Percentiles rank a stretch among this genome's conserved stretches.
phyloP scores from a whole-genome alignment of 2,113 vertebrate genomes.

The Podarcis muralis region DNA sequence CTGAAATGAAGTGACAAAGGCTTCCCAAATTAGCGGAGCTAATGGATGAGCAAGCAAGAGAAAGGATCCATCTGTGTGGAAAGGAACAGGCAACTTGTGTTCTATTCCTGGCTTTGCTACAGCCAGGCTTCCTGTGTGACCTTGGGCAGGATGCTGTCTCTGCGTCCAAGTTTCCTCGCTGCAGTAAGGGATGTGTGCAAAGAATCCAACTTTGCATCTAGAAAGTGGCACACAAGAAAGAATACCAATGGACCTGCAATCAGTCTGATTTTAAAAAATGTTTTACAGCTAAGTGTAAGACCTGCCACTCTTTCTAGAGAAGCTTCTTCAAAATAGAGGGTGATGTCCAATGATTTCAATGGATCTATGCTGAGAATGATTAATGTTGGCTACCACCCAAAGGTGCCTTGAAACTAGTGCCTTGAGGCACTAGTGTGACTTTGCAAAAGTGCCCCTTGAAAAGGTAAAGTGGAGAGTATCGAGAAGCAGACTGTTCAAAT shows the following conservation, averaged over 20 bases:
- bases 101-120: constrained; percentile 54
- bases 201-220: not conserved
- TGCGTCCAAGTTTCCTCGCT: constrained; percentile 16
- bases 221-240: not conserved
- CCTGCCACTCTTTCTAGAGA: not conserved
- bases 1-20: constrained; percentile 61
- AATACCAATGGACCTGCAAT: not conserved
- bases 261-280: not conserved
- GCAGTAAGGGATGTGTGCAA: accelerated
- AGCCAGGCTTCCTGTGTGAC: constrained; percentile 36
- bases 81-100: constrained; percentile 31
- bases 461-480: not conserved
- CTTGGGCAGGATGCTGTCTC: constrained; percentile 35
- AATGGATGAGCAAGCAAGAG: constrained; percentile 9
- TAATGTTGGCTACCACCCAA: too few species aligned
- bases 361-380: too few species aligned
- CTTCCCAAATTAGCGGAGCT: constrained; percentile 64
- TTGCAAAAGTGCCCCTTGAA: not conserved
- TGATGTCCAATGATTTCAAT: not conserved
- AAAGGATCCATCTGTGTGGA: not conserved
- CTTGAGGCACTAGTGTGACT: too few species aligned
- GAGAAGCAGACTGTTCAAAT: not conserved
- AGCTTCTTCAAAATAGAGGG: not conserved
- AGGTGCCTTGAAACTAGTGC: too few species aligned
- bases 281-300: constrained; percentile 46